Evolutionary conservation across 1,140 invertebrate genomes (phyloP), one percentile per base, ranked within the genome.

Genomic region (Drosophila lowei): DNA sequence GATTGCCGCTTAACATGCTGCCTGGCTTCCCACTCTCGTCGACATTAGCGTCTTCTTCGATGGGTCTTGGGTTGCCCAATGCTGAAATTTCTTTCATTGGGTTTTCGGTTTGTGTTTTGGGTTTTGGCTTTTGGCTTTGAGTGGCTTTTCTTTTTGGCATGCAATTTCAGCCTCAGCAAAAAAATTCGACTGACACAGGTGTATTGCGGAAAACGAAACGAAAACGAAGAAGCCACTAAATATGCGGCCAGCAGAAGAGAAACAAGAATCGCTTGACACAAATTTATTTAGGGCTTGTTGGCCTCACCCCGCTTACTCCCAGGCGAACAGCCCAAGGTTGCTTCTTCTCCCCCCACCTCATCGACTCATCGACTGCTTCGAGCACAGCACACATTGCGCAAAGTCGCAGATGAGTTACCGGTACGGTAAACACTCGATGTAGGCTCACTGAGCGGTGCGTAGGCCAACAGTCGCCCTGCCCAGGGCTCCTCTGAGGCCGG

Each of bases 121-220:
- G 49, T 67, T 63, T 64, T 58, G 46, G 44, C 18, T 72, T 60
- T 64, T 28, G n/a, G 43, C 30, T 53, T 52, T 50, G 28, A 21
- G 13, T 18, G 8, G 50, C 23, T 25, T 23, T 62, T 55, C 34
- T 63, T 54, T 57, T 67, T 60, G 57, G 61, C 53, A 63, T 88
- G 83, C 83, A 88, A 70, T 83, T 88, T 88, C 83, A 89, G 83
- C 56, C 63, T 68, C 83, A 79, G 80, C 71, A 89, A 60, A 63
- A 63, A 65, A 77, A 77, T 63, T 79, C 71, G 52, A 72, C 78
- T 88, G 81, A 83, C 83, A 73, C 66, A 72, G 72, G 64, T 81
- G 63, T n/a, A 64, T 74, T 55, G 55, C 7, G 61, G 54, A 67
- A 77, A 63, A 74, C 42, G 65, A 77, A 80, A 28, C 41, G 59